Evolutionary conservation across 1,140 invertebrate genomes (phyloP).

Genomic region (Thaumatotibia leucotreta): DNA sequence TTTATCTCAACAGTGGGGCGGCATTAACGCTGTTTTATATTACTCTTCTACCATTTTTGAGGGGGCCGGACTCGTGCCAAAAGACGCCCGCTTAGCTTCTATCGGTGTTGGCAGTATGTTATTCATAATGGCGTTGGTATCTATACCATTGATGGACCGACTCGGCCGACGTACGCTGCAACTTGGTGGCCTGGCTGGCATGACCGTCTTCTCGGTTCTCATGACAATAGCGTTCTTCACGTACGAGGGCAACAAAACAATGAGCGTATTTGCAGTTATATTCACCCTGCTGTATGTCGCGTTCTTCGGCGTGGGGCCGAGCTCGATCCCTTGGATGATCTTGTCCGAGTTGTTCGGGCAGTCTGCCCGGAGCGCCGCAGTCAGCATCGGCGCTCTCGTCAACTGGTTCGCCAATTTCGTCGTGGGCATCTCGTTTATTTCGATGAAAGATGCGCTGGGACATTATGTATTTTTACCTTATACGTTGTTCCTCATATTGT

Average conservation of each 20-base stretch:
- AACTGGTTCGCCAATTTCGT: conserved; percentile 98
- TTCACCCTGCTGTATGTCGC: conserved; percentile 93
- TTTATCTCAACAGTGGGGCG: conserved; percentile 95
- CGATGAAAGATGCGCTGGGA: conserved; percentile 86
- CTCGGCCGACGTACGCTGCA: conserved; percentile 92
- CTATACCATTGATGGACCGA: conserved; percentile 94
- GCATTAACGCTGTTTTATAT: conserved; percentile 96
- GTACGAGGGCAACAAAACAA: conserved; percentile 75
- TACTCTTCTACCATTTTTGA: conserved; percentile 92
- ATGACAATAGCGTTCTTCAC: conserved; percentile 87
- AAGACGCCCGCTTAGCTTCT: conserved; percentile 88
- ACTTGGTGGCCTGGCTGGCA: conserved; percentile 91
- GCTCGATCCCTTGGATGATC: conserved; percentile 98
- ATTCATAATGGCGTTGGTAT: conserved; percentile 94
- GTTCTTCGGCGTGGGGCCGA: conserved; percentile 94
- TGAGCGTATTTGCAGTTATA: conserved; percentile 86
- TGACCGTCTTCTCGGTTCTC: conserved; percentile 95
- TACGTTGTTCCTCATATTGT: conserved; percentile 93
- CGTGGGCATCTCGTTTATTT: conserved; percentile 92
- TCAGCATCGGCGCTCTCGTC: conserved; percentile 94
- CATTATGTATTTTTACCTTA: conserved; percentile 98
- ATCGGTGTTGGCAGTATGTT: conserved; percentile 96
- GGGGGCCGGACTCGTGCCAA: conserved; percentile 86
- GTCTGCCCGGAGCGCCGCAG: conserved; percentile 93
- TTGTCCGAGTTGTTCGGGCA: conserved; percentile 97